Percentiles rank a stretch among this genome's conserved stretches.
Conservation (phyloP, 2,797 vertebrate species). For the Centropyge bicolor region DNA sequence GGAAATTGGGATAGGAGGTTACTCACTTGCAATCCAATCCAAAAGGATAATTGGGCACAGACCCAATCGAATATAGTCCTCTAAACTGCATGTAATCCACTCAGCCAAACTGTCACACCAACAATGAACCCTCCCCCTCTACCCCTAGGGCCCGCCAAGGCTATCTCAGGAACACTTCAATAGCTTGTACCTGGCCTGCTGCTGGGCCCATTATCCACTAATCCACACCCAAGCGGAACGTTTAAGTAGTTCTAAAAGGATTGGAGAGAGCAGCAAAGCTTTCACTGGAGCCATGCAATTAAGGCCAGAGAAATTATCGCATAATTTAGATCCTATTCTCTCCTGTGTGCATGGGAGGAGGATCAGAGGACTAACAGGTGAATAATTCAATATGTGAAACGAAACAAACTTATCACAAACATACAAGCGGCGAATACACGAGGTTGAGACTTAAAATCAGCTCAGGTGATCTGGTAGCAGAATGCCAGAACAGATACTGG, state of each 20-base stretch:
- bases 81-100: conserved; percentile 88
- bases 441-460: conserved; percentile 24
- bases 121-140: conserved; percentile 77
- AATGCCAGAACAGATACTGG: conserved; percentile 22
- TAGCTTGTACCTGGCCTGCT: conserved; percentile 82
- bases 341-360: conserved; percentile 36
- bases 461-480: conserved; percentile 41
- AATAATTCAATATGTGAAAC: conserved; percentile 27
- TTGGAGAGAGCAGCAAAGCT: conserved; percentile 72
- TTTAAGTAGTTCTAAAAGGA: conserved; percentile 83
- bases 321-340: conserved; percentile 72
- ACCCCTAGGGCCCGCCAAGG: conserved; percentile 67
- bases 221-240: conserved; percentile 80
- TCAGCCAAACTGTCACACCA: conserved; percentile 84
- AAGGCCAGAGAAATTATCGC: conserved; percentile 74
- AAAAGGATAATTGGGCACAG: conserved; percentile 82
- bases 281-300: conserved; percentile 78
- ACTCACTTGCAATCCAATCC: conserved; percentile 80
- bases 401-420: conserved; percentile 37
- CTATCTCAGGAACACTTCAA: conserved; percentile 83
- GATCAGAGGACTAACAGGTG: conserved; percentile 49
- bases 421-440: conserved; percentile 13
- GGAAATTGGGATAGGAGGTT: conserved; percentile 81
- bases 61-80: conserved; percentile 83
- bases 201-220: conserved; percentile 82